Conservation (phyloP, 2,113 vertebrate species). For the Microcebus lehilahytsara region DNA sequence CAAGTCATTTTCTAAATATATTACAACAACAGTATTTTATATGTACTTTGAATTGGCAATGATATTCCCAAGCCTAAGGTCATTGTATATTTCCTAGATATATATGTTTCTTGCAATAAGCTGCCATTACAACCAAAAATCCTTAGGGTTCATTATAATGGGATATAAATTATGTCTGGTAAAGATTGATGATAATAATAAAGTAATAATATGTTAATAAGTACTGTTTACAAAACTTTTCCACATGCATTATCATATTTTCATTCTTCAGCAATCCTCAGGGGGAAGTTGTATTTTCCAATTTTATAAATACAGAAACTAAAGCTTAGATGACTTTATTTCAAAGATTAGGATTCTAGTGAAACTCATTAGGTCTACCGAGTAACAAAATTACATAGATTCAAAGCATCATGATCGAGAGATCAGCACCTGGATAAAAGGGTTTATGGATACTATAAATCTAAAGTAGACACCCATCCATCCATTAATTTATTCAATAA, state of each 20-base stretch:
- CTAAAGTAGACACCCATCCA: background rate
- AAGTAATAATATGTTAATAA: conserved; percentile 17
- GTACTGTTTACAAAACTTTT: conserved; percentile 3
- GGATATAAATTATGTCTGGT: conserved; percentile 5
- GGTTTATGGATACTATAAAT: background rate
- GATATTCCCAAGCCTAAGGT: conserved; percentile 21
- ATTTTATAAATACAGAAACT: conserved; percentile 1
- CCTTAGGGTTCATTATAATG: conserved; percentile 41
- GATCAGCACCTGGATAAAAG: background rate
- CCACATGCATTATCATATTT: conserved; percentile 39
- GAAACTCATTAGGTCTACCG: background rate
- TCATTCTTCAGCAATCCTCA: conserved; percentile 17
- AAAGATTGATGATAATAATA: conserved; percentile 25
- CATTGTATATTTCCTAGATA: conserved; percentile 19
- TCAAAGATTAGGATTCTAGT: background rate
- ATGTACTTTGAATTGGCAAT: background rate
- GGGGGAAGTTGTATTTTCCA: background rate
- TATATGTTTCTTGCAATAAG: background rate
- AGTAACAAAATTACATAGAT: background rate
- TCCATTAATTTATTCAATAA: background rate
- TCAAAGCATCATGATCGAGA: background rate
- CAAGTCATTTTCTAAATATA: background rate
- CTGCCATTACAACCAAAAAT: background rate
- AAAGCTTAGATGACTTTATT: background rate
- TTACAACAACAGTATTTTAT: background rate